These are phyloP conservation scores for Cantharis lateralis DNA, from an alignment of 2,888 invertebrate species.

Conservation along the genomic window DNA sequence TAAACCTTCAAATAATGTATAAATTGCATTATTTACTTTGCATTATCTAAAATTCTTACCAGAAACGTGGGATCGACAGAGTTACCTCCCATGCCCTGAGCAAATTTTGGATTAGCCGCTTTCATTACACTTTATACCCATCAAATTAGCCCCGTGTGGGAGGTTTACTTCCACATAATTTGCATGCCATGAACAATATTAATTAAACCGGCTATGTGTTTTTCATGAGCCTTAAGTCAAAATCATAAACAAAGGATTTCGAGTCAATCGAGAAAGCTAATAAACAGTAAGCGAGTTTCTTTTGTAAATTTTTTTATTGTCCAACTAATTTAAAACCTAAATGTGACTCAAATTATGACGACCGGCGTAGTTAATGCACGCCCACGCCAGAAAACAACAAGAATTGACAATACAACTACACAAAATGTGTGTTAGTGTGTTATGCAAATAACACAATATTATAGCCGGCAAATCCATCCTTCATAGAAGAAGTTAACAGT, in stretches of 20 bases:
- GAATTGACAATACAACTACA: not conserved
- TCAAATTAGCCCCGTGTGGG: not conserved
- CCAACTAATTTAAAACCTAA: not conserved
- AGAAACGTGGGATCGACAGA: not conserved
- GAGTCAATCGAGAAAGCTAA: not conserved
- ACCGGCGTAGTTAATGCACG: not conserved
- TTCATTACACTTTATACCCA: not conserved
- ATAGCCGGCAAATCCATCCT: not conserved
- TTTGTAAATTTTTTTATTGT: not conserved
- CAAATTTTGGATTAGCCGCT: not conserved
- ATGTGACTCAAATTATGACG: not conserved
- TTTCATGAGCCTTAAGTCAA: not conserved
- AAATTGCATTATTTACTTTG: not conserved
- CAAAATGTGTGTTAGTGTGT: constrained; percentile 12
- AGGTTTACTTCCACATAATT: not conserved
- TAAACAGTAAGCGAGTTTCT: not conserved
- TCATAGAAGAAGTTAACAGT: not conserved
- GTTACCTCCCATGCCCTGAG: not conserved
- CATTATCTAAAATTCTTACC: not conserved
- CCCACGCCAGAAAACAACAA: not conserved
- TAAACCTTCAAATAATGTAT: not conserved
- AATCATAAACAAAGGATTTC: not conserved
- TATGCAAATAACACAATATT: not conserved
- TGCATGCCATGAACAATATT: not conserved
- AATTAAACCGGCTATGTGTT: not conserved